Evolutionary conservation across 2,797 vertebrate species (phyloP), one percentile per base, ranked within the genome.

Genomic region (Uromys caudimaculatus): DNA sequence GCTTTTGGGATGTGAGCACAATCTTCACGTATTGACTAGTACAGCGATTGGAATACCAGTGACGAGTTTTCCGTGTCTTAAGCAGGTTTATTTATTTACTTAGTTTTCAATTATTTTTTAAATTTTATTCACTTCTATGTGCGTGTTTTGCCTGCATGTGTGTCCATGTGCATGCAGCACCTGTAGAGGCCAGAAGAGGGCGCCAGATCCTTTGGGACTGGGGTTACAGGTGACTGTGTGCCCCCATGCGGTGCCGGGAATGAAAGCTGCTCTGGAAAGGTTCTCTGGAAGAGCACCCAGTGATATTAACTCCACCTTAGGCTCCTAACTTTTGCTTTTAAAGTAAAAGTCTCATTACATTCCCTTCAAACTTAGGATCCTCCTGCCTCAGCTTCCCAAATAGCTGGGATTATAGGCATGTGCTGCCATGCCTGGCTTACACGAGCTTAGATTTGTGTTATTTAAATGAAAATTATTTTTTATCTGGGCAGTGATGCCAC

Each of bases 401-500:
- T 41, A 41, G 52, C 16, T n/a, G 29, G 47, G 10, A 76, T 4
- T 29, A 44, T 17, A 41, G 44, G 44, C 12, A 24, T 16, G 13
- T 12, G 13, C 0, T 10, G 27, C 32, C 19, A 3, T 23, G 9
- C 17, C 67, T 62, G 27, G 12, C 35, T 89, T 89, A 64, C 35
- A 29, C 23, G 67, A 71, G 23, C 84, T 89, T 84, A 62, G 54
- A 50, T 11, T 54, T 60, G 47, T 3, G 21, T 85, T 86, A n/a
- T 76, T 96, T 91, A 88, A 86, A 76, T 85, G 16, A 95, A 71
- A 54, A 54, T 27, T 54, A 69, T 86, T 78, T 71, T n/a, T 32
- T 67, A 64, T 29, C 32, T 32, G 12, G 23, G 23, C 7, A 3
- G 41, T 52, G 35, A 21, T 50, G 35, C 47, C 12, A 3, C 64